These are phyloP conservation scores for Dendrocincla fuliginosa DNA, from an alignment of 2,797 vertebrate species.

Conservation along the genomic window DNA sequence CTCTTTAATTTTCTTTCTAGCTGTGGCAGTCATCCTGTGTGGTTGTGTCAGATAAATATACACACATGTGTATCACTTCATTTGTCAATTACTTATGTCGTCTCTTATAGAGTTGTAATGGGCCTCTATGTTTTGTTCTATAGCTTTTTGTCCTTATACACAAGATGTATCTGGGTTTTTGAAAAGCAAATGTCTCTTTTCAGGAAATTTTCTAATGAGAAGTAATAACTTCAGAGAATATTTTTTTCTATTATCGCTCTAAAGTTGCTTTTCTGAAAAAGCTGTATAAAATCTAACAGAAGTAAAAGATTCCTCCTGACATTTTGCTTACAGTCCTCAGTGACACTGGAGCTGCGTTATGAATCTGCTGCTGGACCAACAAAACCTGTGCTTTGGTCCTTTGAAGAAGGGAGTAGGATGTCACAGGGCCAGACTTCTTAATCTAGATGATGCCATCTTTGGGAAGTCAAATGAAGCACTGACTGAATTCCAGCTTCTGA, in stretches of 20 bases:
- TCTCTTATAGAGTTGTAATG: neutral
- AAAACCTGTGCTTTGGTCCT: neutral
- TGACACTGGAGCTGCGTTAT: neutral
- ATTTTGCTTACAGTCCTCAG: neutral
- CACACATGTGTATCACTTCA: neutral
- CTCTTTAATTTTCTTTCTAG: neutral
- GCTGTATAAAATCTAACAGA: neutral
- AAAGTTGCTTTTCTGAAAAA: neutral
- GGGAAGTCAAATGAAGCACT: neutral
- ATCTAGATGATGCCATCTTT: neutral
- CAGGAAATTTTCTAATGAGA: neutral
- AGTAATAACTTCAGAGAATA: neutral
- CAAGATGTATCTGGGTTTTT: neutral
- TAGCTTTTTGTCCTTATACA: neutral
- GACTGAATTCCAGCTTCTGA: neutral
- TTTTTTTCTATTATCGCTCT: neutral
- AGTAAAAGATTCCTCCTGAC: neutral
- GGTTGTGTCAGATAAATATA: neutral
- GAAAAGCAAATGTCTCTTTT: neutral
- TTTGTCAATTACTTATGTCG: neutral
- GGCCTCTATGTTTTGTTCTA: neutral
- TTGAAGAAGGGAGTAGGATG: neutral
- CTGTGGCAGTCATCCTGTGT: accelerated
- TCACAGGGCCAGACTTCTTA: neutral
- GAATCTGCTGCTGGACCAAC: neutral